phyloP scores from a whole-genome alignment of 2,113 vertebrate genomes.

The Siniperca knerii region DNA sequence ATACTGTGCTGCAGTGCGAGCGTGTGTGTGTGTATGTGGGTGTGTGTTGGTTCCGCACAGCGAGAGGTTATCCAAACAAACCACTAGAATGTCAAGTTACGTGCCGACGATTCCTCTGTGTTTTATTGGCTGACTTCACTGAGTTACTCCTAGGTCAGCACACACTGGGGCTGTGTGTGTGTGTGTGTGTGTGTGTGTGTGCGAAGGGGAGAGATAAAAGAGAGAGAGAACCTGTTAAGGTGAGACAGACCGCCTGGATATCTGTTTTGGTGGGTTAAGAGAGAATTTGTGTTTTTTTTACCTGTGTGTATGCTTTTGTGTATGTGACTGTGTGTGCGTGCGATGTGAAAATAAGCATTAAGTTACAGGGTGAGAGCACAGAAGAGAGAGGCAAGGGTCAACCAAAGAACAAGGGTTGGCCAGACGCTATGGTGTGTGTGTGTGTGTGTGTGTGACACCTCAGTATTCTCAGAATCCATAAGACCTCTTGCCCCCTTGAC shows the following conservation, averaged over 20 bases:
- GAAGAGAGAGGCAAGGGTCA: constrained; percentile 63
- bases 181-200: constrained; percentile 41
- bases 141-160: constrained; percentile 83
- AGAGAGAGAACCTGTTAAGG: constrained; percentile 28
- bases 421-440: constrained; percentile 35
- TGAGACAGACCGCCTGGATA: constrained; percentile 17
- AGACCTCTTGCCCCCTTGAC: constrained; percentile 60
- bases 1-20: constrained; percentile 76
- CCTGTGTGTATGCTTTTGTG: constrained; percentile 28
- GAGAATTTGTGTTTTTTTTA: constrained; percentile 46
- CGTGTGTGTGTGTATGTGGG: constrained; percentile 44
- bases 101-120: constrained; percentile 85
- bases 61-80: constrained; percentile 88
- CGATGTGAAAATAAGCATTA: constrained; percentile 75
- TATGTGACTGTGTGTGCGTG: constrained; percentile 28
- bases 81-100: constrained; percentile 87
- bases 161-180: constrained; percentile 34
- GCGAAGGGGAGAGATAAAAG: neutral
- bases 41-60: constrained; percentile 68
- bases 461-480: constrained; percentile 62
- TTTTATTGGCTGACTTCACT: constrained; percentile 86
- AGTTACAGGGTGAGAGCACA: constrained; percentile 71
- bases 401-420: constrained; percentile 61
- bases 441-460: constrained; percentile 41
- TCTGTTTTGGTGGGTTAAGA: constrained; percentile 42